Evolutionary conservation across 37 sponge, comb jelly and placozoan genomes (phyloP).

Genomic region (Crambe crambe): DNA sequence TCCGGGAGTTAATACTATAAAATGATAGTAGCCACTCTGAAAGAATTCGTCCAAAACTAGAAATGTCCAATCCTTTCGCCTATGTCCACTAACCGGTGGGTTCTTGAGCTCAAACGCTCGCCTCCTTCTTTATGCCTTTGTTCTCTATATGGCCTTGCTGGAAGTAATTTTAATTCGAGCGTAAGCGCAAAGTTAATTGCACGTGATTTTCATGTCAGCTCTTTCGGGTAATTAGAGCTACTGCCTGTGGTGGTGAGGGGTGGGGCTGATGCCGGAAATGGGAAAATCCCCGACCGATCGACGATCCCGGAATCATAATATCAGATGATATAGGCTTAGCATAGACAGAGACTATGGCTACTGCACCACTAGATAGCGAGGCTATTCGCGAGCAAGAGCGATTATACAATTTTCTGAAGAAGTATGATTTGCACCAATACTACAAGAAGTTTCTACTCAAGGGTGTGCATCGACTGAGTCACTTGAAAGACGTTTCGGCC

Average conservation of each 20-base stretch:
- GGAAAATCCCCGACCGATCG: too few species aligned
- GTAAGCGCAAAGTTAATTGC: too few species aligned
- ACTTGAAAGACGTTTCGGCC: constrained; percentile 48
- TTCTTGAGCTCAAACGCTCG: too few species aligned
- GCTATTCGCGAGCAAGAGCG: constrained; percentile 16
- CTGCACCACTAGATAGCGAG: not conserved
- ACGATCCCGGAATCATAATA: too few species aligned
- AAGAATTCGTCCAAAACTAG: constrained; percentile 9
- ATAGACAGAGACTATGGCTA: not conserved
- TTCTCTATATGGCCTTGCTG: too few species aligned
- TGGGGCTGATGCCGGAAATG: too few species aligned
- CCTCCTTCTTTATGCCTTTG: too few species aligned
- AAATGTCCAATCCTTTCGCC: constrained; percentile 22
- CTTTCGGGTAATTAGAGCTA: too few species aligned
- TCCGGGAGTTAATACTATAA: constrained; percentile 76
- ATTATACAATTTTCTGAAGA: constrained; percentile 64
- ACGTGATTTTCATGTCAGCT: too few species aligned
- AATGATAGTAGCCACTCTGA: constrained; percentile 49
- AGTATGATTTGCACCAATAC: constrained; percentile 51
- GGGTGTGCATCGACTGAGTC: constrained; percentile 40
- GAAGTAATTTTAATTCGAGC: too few species aligned
- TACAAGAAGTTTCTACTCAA: constrained; percentile 26
- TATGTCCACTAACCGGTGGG: not conserved
- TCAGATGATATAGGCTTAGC: not conserved
- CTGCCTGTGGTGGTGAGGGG: too few species aligned